These are phyloP conservation scores for Nephotettix cincticeps DNA, from an alignment of 1,140 invertebrate species.

Conservation along the genomic window DNA sequence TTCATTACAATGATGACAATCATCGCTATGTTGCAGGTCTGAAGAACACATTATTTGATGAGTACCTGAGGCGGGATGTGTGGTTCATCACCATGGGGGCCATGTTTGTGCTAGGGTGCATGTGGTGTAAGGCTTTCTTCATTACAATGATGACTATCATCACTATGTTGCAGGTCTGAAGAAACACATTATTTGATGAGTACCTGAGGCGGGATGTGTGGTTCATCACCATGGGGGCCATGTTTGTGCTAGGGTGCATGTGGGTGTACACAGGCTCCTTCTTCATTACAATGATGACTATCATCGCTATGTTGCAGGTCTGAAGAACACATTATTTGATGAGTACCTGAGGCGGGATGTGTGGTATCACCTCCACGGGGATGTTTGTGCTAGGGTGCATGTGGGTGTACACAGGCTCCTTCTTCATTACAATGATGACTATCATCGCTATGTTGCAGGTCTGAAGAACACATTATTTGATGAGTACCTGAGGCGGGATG, in stretches of 20 bases:
- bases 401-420: constrained; percentile 85
- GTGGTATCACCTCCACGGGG: constrained; percentile 71
- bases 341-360: constrained; percentile 77
- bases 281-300: constrained; percentile 81
- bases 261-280: constrained; percentile 88
- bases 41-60: too few relatives aligned
- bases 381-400: constrained; percentile 80
- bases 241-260: constrained; percentile 80
- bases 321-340: constrained; percentile 88
- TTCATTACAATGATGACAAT: constrained; percentile 85
- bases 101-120: too few relatives aligned
- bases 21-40: constrained; percentile 77
- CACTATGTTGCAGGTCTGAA: constrained; percentile 62
- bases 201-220: constrained; percentile 75
- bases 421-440: constrained; percentile 83
- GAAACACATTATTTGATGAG: constrained; percentile 81
- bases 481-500: too few relatives aligned
- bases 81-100: too few relatives aligned
- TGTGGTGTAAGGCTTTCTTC: too few relatives aligned
- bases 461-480: too few relatives aligned
- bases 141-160: too few relatives aligned
- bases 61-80: too few relatives aligned
- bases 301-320: constrained; percentile 68
- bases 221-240: too few relatives aligned
- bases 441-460: constrained; percentile 83